Evolutionary conservation across 2,888 invertebrate species (phyloP), one percentile per base, ranked within the genome.

Genomic region (Cryptocephalus moraei): DNA sequence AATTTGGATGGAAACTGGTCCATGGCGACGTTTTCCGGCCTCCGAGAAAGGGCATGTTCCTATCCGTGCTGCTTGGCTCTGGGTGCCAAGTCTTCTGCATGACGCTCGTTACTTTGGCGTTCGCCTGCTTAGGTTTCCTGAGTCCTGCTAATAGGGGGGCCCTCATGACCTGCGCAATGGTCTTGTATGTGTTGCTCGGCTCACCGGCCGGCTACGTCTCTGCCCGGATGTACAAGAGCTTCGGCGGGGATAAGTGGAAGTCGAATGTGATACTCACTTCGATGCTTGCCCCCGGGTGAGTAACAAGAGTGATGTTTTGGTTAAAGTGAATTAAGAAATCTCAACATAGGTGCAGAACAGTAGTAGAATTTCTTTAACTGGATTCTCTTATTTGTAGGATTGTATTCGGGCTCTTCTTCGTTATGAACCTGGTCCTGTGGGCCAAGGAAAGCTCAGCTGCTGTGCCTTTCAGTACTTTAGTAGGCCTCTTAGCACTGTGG

Each of bases 141-240:
- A 97, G 96, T 9, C 99, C 99, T 0, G 97, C 97, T 4, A 97
- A 99, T 73, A 84, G 99, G 62, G 99, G 99, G 8, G 94, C 96
- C 0, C 73, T 99, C 50, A 99, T 99, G 96, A 99, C 97, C 1
- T 97, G 96, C 68, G 88, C 94, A 31, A 82, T 99, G 78, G 91
- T 97, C 1, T 79, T 95, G 52, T 99, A 91, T 74, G 97, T 97
- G n/a, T 82, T 95, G 54, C 79, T 99, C 33, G 97, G 97, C 9
- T 93, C 94, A 0, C 92, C 91, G 1, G 95, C 97, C 45, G 99
- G 99, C 4, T 99, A 93, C 72, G 88, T 94, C 38, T 94, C 96
- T 48, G 94, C 99, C 0, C 77, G 97, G 58, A 84, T 99, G 62
- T 99, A 99, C 74, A 99, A 99, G 76, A 94, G 94, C 72, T 96